Evolutionary conservation across 2,888 invertebrate species (phyloP), one percentile per base, ranked within the genome.

Genomic region (Acronicta aceris): DNA sequence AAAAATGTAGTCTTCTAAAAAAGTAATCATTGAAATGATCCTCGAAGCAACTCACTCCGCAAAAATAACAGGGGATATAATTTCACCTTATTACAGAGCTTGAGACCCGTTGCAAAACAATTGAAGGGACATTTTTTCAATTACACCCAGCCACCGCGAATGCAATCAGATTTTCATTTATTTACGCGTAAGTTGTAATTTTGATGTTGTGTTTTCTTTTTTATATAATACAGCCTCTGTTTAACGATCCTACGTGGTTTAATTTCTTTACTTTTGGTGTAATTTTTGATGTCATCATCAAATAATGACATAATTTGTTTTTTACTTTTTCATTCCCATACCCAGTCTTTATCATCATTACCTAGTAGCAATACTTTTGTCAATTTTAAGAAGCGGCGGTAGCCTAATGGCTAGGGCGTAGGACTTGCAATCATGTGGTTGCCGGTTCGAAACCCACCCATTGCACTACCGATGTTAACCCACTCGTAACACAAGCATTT

Each of bases 111-210:
- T 81, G 85, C 84, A 86, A 87, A 38, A 88, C 84, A 89, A 87
- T 89, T 84, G 86, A 87, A 86, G 86, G 82, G 92, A 92, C 92
- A 91, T 89, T 90, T 92, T 92, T 91, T 91, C 92, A 93, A 92
- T 93, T 92, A 93, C 80, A 79, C 79, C 68, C 59, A 64, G 84
- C 88, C 87, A 75, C 78, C 88, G 90, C 86, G 84, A 83, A 86
- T 83, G 88, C 89, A 90, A 90, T 90, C 86, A 87, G 80, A 86
- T 85, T 84, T 85, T 86, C 85, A 88, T 88, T 87, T 88, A 87
- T 78, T 86, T 85, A 76, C 73, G 74, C 83, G 78, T 81, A 82
- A 78, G 75, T 73, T 79, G 74, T 87, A 86, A 79, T 78, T 87
- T 88, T 79, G 78, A 79, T 78, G 79, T 80, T 82, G 64, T 65